phyloP scores from a whole-genome alignment of 2,113 vertebrate species.

The Callopanchax toddi region DNA sequence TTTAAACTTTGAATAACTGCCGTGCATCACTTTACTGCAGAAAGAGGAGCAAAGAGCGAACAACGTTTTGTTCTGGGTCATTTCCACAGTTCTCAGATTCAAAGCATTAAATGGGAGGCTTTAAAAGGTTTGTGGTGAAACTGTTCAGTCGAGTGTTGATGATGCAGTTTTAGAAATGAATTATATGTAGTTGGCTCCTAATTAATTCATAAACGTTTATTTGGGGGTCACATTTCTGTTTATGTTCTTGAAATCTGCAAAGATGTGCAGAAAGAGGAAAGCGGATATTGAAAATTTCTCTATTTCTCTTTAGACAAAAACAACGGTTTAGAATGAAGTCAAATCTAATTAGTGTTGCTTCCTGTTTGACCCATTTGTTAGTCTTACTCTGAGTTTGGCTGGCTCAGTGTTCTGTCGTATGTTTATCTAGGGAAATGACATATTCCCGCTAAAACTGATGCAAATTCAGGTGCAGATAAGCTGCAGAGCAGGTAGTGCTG shows the following conservation, averaged over 20 bases:
- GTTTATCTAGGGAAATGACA: constrained; percentile 25
- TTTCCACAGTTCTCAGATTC: constrained; percentile 25
- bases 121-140: constrained; percentile 31
- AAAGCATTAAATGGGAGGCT: constrained; percentile 14
- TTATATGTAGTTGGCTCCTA: too few species aligned
- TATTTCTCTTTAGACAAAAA: too few species aligned
- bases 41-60: too few species aligned
- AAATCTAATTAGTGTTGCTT: too few species aligned
- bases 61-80: constrained; percentile 35
- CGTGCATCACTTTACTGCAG: too few species aligned
- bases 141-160: constrained; percentile 16
- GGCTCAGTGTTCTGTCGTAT: not conserved
- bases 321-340: not conserved
- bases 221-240: constrained; percentile 28
- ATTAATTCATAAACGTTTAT: too few species aligned
- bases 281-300: too few species aligned
- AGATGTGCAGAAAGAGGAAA: not conserved
- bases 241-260: not conserved
- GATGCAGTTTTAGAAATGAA: too few species aligned
- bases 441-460: constrained; percentile 27
- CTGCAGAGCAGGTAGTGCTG: not conserved
- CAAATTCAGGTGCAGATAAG: constrained; percentile 29
- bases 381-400: not conserved
- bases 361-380: too few species aligned
- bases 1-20: too few species aligned